Percentiles rank a stretch among this genome's conserved stretches.
These are phyloP conservation scores for Eristalinus sepulchralis DNA, from an alignment of 2,888 invertebrate genomes.

Conservation along the genomic window DNA sequence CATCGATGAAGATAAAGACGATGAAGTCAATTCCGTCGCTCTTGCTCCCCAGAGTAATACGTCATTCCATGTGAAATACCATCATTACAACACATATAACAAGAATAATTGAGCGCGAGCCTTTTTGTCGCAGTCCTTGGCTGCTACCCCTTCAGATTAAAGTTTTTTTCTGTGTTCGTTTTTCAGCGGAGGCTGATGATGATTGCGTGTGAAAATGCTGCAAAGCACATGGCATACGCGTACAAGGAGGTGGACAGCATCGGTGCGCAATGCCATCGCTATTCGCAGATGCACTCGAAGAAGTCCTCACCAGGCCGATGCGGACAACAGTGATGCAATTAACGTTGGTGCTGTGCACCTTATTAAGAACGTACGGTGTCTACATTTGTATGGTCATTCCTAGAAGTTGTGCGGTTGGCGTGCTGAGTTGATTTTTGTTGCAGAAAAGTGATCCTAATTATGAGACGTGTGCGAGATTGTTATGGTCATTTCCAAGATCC, in stretches of 20 bases:
- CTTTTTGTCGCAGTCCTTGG: slow-evolving; percentile 22
- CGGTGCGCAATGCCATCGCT: slow-evolving; percentile 11
- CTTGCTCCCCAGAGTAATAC: slow-evolving; percentile 66
- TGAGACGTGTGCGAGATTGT: slow-evolving; percentile 70
- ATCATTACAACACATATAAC: slow-evolving; percentile 64
- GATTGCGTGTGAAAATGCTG: slow-evolving; percentile 78
- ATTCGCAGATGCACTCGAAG: not conserved
- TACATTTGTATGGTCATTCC: slow-evolving; percentile 52
- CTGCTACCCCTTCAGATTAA: not conserved
- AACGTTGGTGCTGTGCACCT: slow-evolving; percentile 68
- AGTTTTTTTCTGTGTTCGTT: not conserved
- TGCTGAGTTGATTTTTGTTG: slow-evolving; percentile 60
- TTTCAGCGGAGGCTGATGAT: slow-evolving; percentile 43
- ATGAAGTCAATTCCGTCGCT: slow-evolving; percentile 57
- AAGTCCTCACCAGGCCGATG: slow-evolving; percentile 1
- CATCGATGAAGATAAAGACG: slow-evolving; percentile 39
- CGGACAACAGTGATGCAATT: slow-evolving; percentile 55
- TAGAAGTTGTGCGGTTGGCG: slow-evolving; percentile 33
- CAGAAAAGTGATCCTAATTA: slow-evolving; percentile 72
- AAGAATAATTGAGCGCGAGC: slow-evolving; percentile 57
- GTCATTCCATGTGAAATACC: slow-evolving; percentile 71
- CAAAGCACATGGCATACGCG: slow-evolving; percentile 48
- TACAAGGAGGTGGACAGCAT: slow-evolving; percentile 49
- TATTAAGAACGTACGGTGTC: slow-evolving; percentile 58
- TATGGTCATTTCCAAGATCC: slow-evolving; percentile 56